phyloP scores from a whole-genome alignment of 2,113 vertebrate genomes.

The Nothobranchius kuhntae region DNA sequence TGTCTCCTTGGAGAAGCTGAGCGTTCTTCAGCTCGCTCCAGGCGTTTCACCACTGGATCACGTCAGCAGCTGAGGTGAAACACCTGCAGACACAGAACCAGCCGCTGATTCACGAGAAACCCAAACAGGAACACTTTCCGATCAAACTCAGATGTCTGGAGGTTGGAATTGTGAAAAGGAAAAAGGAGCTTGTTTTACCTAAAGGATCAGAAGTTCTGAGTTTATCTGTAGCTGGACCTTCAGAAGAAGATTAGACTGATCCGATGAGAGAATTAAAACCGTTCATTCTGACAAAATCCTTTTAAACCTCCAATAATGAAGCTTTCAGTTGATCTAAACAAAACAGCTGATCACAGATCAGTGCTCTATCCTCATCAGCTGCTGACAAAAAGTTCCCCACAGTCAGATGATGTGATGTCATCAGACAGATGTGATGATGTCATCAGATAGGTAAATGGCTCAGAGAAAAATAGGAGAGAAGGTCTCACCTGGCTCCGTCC shows the following conservation, averaged over 20 bases:
- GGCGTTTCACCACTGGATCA: neutral
- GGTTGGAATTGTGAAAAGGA: no score
- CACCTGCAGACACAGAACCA: constrained; percentile 11
- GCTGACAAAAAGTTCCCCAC: neutral
- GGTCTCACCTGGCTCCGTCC: constrained; percentile 25
- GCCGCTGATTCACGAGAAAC: neutral
- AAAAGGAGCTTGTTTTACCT: no score
- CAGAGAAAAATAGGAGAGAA: neutral
- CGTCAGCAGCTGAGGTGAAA: neutral
- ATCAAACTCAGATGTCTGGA: neutral
- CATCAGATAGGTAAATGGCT: neutral
- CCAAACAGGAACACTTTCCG: neutral
- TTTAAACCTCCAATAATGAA: no score
- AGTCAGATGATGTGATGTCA: constrained; percentile 4
- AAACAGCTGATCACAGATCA: neutral
- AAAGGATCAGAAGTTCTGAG: no score
- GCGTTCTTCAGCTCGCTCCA: neutral
- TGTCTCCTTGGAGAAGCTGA: neutral
- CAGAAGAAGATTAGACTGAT: no score
- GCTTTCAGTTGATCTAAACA: neutral
- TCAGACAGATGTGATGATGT: constrained; percentile 1
- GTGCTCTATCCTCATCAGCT: neutral
- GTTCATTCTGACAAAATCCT: no score
- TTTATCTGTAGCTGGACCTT: no score
- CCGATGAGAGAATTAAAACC: no score